Evolutionary conservation across 2,888 invertebrate genomes (phyloP), one percentile per base, ranked within the genome.

Genomic region (Tenthredo notha): DNA sequence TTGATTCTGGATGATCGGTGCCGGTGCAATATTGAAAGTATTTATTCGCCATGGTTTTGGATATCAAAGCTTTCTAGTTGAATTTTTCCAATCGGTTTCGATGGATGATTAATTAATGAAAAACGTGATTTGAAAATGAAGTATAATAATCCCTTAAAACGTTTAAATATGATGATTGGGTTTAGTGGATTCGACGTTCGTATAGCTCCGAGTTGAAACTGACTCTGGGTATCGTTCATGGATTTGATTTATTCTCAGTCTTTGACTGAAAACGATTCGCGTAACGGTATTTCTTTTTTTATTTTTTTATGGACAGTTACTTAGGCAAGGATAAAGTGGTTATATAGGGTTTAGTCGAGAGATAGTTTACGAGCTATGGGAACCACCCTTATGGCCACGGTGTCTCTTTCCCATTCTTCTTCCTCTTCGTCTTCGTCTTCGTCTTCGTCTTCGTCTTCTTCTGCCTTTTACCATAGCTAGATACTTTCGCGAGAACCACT

Each of bases 311-410:
- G 77, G 47, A 54, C 77, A 33, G 47, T 74, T 74, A 77, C 77
- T 77, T 77, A 77, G 25, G 15, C 50, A 77, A 33, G 77, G 77
- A 77, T 77, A 54, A 54, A 77, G 77, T 77, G 54, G 77, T 77
- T 77, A 50, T 47, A 77, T 29, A 54, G 37, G 80, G 33, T 58
- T 80, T 40, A 25, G 37, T 40, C 61, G 80, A 54, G 61, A 61
- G n/a, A 80, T 80, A 21, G 40, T 80, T 80, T 58, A 80, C 80
- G 80, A 80, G 12, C 78, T 2, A 61, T 37, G 78, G 78, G 43
- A 47, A 58, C 78, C 37, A 78, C 78, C 78, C 58, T 58, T 58
- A 78, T 12, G 37, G 21, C 58, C 21, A 21, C 61, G 50, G 29
- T n/a, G 72, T 58, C 58, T 78, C 58, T 78, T 78, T 58, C 58